Base-by-base conservation (phyloP, 2,797 vertebrate genomes). In the Pitangus sulphuratus region DNA sequence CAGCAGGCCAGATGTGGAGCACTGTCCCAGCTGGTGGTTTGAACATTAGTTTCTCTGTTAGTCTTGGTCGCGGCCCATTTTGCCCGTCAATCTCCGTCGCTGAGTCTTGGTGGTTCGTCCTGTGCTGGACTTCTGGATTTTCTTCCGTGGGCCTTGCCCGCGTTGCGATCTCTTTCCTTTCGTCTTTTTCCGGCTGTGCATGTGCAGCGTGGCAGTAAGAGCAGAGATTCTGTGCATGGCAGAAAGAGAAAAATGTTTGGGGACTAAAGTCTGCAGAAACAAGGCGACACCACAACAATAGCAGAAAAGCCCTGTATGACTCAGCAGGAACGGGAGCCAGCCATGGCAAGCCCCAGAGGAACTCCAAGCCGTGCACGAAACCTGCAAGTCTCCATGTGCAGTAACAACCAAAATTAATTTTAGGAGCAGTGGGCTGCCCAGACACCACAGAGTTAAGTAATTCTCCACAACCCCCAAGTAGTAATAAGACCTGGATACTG, bases 41-140 rank as follows among this genome's bases (percentile, higher is more conserved):
- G 26, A 77, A 45, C 45, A 26, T 15, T 9, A 37, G 19, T 8
- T 44, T 60, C 60, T 61, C 65, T 5, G 1, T 98, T 97, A 98
- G 50, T 99, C 98, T 68, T 97, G 95, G 50, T 97, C 97, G 5
- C 93, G 97, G 47, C 93, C 93, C 44, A 90, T 88, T 92, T 22
- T 97, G 83, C 98, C 98, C 0, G 99, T 99, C 89, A 98, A 97
- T 40, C 97, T 97, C 30, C 99, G 98, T 42, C 99, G 98, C 96
- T 99, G 98, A 35, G 95, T 97, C 97, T 99, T 99, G 86, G 98
- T 98, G 65, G 98, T 99, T 70, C 95, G 98, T 6, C 98, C 97
- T 0, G 88, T 70, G 39, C 93, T 92, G 1, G 94, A 84, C 42
- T 96, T 97, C 76, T 97, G 91, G 11, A 88, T 91, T 97, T 98